Evolutionary conservation across 1,140 invertebrate genomes (phyloP).

Genomic region (Anastrepha obliqua): DNA sequence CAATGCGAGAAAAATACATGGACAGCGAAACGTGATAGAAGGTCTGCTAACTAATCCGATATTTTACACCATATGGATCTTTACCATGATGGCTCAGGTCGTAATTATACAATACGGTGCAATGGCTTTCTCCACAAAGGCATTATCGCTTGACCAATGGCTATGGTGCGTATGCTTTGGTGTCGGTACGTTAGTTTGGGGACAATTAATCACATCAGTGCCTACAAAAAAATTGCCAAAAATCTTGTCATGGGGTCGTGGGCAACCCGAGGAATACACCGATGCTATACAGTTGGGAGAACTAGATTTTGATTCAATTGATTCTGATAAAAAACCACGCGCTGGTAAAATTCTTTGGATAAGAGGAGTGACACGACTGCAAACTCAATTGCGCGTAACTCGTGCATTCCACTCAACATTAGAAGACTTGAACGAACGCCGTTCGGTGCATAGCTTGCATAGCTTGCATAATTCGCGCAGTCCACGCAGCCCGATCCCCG

Average conservation of each 20-base stretch:
- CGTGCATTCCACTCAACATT: too few species aligned
- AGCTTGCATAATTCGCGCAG: too few species aligned
- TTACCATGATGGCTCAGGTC: constrained; percentile 93
- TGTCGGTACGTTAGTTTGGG: constrained; percentile 96
- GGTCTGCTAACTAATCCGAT: constrained; percentile 98
- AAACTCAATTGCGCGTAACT: constrained; percentile 83
- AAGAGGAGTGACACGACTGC: constrained; percentile 96
- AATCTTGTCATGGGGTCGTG: constrained; percentile 93
- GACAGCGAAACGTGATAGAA: constrained; percentile 97
- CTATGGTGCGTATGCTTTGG: constrained; percentile 99
- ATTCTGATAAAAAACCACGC: constrained; percentile 92
- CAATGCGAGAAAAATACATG: constrained; percentile 99
- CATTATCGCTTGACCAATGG: constrained; percentile 96
- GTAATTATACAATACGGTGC: constrained; percentile 98
- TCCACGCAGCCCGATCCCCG: too few species aligned
- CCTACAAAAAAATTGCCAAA: constrained; percentile 97
- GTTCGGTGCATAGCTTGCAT: too few species aligned
- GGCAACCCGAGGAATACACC: constrained; percentile 91
- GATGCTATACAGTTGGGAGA: constrained; percentile 90
- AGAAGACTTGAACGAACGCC: too few species aligned
- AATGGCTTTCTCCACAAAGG: constrained; percentile 95
- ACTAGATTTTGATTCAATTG: constrained; percentile 88
- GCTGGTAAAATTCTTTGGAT: constrained; percentile 99
- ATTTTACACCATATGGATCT: constrained; percentile 98
- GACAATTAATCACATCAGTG: constrained; percentile 96